Percentiles rank a stretch among this genome's conserved stretches.
phyloP scores from a whole-genome alignment of 2,113 vertebrate species.

The Saguinus imperator region DNA sequence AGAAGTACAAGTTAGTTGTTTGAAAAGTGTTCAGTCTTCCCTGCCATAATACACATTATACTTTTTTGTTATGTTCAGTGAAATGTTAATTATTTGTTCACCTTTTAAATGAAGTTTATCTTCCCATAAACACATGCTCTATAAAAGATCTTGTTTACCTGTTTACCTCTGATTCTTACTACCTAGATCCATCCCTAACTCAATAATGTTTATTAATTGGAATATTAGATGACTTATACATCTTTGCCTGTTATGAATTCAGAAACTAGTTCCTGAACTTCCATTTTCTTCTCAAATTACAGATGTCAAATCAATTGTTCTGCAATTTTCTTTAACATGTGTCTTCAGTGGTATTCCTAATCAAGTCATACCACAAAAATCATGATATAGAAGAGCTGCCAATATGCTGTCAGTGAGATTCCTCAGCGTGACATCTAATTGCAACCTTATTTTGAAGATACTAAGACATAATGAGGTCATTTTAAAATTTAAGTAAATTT shows the following conservation, averaged over 20 bases:
- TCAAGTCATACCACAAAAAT: background rate
- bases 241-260: background rate
- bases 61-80: background rate
- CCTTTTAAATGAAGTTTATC: background rate
- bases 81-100: background rate
- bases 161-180: background rate
- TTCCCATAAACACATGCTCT: background rate
- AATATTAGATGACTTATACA: background rate
- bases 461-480: background rate
- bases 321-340: background rate
- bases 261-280: background rate
- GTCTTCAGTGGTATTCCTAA: background rate
- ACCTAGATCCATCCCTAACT: background rate
- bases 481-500: background rate
- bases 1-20: background rate
- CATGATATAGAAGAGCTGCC: accelerated
- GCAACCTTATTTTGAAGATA: background rate
- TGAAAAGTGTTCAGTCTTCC: background rate
- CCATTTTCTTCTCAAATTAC: background rate
- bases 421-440: background rate
- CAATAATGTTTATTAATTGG: background rate
- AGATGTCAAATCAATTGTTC: background rate
- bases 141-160: background rate
- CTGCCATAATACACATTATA: background rate
- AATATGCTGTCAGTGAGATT: background rate